Conservation (phyloP, 2,888 invertebrate genomes). For the Tiphia femorata region DNA sequence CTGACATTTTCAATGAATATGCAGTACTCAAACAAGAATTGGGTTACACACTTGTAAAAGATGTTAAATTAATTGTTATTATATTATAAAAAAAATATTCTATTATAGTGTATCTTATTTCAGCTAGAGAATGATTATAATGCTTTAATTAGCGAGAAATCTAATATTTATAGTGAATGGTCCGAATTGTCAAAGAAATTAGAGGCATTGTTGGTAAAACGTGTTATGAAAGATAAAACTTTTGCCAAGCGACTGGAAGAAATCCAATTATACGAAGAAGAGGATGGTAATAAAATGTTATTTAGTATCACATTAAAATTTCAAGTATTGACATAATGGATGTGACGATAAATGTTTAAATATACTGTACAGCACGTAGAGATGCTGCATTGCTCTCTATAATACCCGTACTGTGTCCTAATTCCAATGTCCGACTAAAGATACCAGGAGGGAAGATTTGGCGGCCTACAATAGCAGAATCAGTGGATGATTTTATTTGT, state of each 20-base stretch:
- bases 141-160: neutral
- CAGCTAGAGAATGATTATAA: no score
- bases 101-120: neutral
- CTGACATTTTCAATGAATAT: constrained; percentile 3
- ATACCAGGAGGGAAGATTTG: no score
- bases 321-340: neutral
- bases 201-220: neutral
- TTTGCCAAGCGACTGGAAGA: constrained; percentile 4
- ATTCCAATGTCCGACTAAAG: neutral
- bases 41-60: neutral
- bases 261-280: constrained; percentile 1
- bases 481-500: no score
- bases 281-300: constrained; percentile 2
- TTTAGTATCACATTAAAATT: neutral
- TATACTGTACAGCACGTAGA: neutral
- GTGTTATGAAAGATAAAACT: constrained; percentile 4
- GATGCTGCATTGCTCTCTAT: neutral
- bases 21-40: constrained; percentile 4
- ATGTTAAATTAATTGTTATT: neutral
- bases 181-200: neutral
- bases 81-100: neutral
- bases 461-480: no score
- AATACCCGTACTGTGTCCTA: neutral
- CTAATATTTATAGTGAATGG: neutral
- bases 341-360: neutral